Base-by-base conservation (phyloP, 1,140 invertebrate genomes). In the Sweltsa coloradensis region DNA sequence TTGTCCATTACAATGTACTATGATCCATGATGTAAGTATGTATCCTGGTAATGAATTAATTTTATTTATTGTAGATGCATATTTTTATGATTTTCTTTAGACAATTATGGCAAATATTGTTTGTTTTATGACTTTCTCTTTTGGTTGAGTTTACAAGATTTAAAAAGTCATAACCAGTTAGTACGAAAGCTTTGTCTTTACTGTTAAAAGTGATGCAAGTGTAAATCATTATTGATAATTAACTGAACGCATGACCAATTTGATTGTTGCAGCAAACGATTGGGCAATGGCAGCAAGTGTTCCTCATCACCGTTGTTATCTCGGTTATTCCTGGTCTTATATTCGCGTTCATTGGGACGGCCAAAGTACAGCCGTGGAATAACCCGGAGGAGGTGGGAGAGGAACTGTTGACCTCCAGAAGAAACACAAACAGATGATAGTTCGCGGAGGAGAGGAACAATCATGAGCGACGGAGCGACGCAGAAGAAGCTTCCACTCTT, bases 331-430 rank as follows among this genome's bases (percentile, higher is more conserved):
- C 71, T 21, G 72, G 74, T 16, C 49, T 74, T 2, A 39, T 72
- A 3, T 81, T 75, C 27, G 52, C 72, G 0, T 40, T 74, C 0
- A 77, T 78, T 52, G 71, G 74, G 3, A 72, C 72, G 22, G 75
- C 78, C 1, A 67, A 73, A 24, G 54, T 80, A 9, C 75, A 81
- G 53, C 53, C 68, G 1, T 82, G 79, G 79, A 81, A 82, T 54
- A 64, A 62, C 5, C 54, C 55, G 19, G 40, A 41, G n/a, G 29
- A 31, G n/a, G 29, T n/a, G n/a, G n/a, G n/a, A n/a, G n/a, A n/a
- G n/a, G n/a, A n/a, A n/a, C n/a, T n/a, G n/a, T n/a, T n/a, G n/a
- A n/a, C n/a, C n/a, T n/a, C n/a, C n/a, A n/a, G n/a, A n/a, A n/a
- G n/a, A n/a, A n/a, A n/a, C n/a, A n/a, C n/a, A n/a, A n/a, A n/a